A percentile compares a stretch with the other conserved stretches of the same genome.
phyloP scores from a whole-genome alignment of 2,888 invertebrate genomes.

The Xanthia togata region DNA sequence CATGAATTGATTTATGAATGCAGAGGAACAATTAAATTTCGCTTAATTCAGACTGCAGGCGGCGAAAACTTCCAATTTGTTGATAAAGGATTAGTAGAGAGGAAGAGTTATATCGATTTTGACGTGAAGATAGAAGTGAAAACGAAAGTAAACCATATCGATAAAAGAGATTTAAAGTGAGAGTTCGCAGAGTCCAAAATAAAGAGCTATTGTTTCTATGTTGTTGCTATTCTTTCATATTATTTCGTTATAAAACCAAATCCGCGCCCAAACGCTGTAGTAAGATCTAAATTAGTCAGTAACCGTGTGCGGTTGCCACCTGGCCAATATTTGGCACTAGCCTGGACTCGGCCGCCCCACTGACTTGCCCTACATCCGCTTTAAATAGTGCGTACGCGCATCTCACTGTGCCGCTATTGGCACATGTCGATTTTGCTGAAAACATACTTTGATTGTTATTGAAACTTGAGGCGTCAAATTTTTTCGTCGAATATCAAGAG shows the following conservation, averaged over 20 bases:
- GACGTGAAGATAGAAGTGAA: not conserved
- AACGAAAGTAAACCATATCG: not conserved
- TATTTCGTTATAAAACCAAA: slow-evolving; percentile 42
- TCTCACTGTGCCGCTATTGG: slow-evolving; percentile 66
- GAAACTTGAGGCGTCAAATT: slow-evolving; percentile 55
- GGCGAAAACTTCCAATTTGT: slow-evolving; percentile 36
- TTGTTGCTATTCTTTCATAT: slow-evolving; percentile 51
- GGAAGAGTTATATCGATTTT: not conserved
- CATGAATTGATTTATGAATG: slow-evolving; percentile 65
- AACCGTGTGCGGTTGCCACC: slow-evolving; percentile 73
- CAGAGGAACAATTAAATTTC: slow-evolving; percentile 52
- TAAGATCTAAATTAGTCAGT: slow-evolving; percentile 68
- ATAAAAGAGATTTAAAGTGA: not conserved
- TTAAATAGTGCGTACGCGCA: slow-evolving; percentile 80
- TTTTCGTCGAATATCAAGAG: slow-evolving; percentile 20
- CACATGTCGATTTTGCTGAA: slow-evolving; percentile 70
- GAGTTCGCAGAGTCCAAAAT: slow-evolving; percentile 7
- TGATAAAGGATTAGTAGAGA: slow-evolving; percentile 4
- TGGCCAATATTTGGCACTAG: slow-evolving; percentile 75
- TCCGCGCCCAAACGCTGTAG: slow-evolving; percentile 43
- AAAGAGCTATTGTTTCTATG: slow-evolving; percentile 20
- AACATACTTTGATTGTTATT: slow-evolving; percentile 64
- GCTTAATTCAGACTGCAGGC: slow-evolving; percentile 39
- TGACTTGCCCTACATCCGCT: slow-evolving; percentile 82
- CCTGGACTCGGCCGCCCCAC: slow-evolving; percentile 74